A percentile compares a stretch with the other conserved stretches of the same genome.
These are phyloP conservation scores for Tinamus guttatus DNA, from an alignment of 2,113 vertebrate species.

Conservation along the genomic window DNA sequence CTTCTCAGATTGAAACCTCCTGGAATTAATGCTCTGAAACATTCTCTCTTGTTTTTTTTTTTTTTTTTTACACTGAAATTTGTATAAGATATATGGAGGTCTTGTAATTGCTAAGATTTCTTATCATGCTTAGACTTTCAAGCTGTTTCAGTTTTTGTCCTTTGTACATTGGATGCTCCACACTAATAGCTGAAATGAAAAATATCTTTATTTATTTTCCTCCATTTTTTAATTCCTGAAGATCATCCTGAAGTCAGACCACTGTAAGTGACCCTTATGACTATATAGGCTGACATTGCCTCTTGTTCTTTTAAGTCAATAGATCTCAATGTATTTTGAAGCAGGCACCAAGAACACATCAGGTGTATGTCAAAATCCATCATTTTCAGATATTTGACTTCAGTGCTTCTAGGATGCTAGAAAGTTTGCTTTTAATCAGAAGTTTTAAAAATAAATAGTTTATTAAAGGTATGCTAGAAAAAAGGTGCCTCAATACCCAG, in stretches of 20 bases:
- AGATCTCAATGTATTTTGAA: background rate
- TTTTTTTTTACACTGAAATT: background rate
- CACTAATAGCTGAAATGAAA: background rate
- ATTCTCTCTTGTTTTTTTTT: background rate
- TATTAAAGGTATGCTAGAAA: background rate
- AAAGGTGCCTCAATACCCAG: background rate
- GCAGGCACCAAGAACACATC: background rate
- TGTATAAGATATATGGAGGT: background rate
- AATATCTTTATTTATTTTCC: background rate
- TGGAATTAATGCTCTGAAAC: background rate
- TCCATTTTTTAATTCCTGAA: background rate
- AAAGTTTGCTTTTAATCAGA: background rate
- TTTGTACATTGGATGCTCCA: background rate
- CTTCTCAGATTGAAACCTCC: background rate
- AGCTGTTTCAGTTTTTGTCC: background rate
- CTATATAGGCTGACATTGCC: background rate
- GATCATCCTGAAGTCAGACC: background rate
- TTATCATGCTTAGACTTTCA: background rate
- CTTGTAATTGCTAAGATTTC: background rate
- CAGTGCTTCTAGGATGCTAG: background rate
- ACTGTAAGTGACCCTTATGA: background rate
- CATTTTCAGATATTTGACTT: background rate
- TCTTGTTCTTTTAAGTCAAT: background rate
- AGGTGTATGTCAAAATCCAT: background rate
- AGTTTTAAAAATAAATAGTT: background rate